A percentile compares a stretch with the other conserved stretches of the same genome.
Conservation (phyloP, 2,113 vertebrate species). For the Ornithorhynchus anatinus region DNA sequence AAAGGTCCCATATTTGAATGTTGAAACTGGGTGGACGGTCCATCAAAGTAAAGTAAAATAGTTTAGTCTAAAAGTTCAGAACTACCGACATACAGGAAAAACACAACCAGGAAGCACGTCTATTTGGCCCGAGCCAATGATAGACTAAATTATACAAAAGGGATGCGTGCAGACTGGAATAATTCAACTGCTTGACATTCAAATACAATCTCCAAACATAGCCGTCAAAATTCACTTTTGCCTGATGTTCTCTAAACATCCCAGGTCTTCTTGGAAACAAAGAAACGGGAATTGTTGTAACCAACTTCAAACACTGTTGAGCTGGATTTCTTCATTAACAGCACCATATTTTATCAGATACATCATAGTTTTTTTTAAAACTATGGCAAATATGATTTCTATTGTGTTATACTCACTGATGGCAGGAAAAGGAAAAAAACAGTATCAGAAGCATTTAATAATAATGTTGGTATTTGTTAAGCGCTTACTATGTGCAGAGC, state of each 20-base stretch:
- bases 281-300: not conserved
- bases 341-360: not conserved
- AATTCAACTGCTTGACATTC: conserved; percentile 1
- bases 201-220: conserved; percentile 2
- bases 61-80: conserved; percentile 18
- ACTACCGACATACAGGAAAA: conserved; percentile 12
- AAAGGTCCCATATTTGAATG: conserved; percentile 2
- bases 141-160: conserved; percentile 25
- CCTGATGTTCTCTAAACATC: not conserved
- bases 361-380: too few species aligned
- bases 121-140: conserved; percentile 1
- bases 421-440: not conserved
- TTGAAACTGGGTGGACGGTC: conserved; percentile 8
- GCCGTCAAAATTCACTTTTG: not conserved
- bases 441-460: not conserved
- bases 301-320: too few species aligned
- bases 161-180: not conserved
- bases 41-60: conserved; percentile 18
- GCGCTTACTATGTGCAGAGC: too few species aligned
- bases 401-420: too few species aligned
- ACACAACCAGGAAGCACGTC: conserved; percentile 9
- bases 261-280: not conserved
- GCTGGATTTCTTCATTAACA: not conserved
- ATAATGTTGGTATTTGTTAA: too few species aligned
- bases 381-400: too few species aligned